A percentile compares a stretch with the other conserved stretches of the same genome.
Conservation (phyloP, 2,797 vertebrate species). For the Smutsia gigantea region DNA sequence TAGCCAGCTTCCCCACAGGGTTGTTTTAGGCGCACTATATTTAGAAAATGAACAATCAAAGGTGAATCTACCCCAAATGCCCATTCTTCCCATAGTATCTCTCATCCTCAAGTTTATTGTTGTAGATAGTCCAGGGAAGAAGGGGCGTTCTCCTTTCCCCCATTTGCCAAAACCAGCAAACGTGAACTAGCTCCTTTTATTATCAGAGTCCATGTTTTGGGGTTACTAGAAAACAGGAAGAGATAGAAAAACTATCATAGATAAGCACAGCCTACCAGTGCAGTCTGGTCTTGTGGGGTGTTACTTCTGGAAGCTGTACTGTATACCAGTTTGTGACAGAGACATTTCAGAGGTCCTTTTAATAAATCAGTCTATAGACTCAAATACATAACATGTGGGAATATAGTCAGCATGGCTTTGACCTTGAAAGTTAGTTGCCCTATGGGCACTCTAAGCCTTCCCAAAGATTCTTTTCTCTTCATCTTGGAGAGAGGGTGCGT, state of each 20-base stretch:
- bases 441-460: not conserved
- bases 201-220: not conserved
- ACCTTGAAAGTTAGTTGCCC: not conserved
- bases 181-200: not conserved
- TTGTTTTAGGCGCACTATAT: constrained; percentile 2
- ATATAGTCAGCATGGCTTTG: not conserved
- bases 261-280: not conserved
- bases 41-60: constrained; percentile 17
- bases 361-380: not conserved
- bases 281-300: not conserved
- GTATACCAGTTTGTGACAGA: not conserved
- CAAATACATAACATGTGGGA: not conserved
- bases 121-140: not conserved
- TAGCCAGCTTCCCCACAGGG: not conserved
- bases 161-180: not conserved
- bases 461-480: not conserved
- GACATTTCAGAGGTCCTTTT: not conserved
- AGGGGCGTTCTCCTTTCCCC: not conserved
- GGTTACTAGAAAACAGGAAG: not conserved
- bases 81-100: not conserved
- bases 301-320: not conserved
- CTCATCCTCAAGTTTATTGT: not conserved
- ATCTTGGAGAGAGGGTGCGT: not conserved
- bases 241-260: not conserved
- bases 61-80: not conserved